Base-by-base conservation (phyloP, 2,888 invertebrate genomes). In the Rapana venosa region DNA sequence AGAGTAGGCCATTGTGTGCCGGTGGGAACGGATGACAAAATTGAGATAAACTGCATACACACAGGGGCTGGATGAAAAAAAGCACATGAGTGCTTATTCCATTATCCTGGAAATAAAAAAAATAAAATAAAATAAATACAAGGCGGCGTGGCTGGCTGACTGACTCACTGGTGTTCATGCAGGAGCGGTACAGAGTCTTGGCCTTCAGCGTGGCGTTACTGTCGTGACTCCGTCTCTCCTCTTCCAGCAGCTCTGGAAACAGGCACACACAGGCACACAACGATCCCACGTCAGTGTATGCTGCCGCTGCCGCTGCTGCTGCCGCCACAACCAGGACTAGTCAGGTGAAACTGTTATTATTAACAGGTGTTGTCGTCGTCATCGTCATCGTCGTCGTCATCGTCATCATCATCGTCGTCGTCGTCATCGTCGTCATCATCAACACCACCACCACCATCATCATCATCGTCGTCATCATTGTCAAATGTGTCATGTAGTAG, bases 151-250 rank as follows among this genome's bases (percentile, higher is more conserved):
- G 22, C 26, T 22, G 56, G 26, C n/a, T 56, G n/a, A 30, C 6
- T 15, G 89, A 97, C 98, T 97, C 97, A 98, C 98, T 97, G 95
- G 97, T 97, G 96, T 98, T 98, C 97, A 98, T 98, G 96, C 98
- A 98, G 90, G 98, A 98, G 94, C 97, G 97, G 97, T 98, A 98
- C 96, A 98, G 98, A 90, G 97, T 97, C 96, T 98, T 98, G 66
- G 98, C 98, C 96, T 98, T 98, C 32, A 93, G 56, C 6, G 94
- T 95, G 4, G 95, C 93, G 74, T 93, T 91, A 61, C 93, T 93
- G 90, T 95, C 96, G 32, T 92, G 91, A 1, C 85, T 58, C 32
- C 89, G 92, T 6, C 90, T 90, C 30, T 90, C 90, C 70, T 94
- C 94, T 90, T 95, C 95, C 32, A 95, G 90, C 17, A 95, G 91